phyloP scores from a whole-genome alignment of 2,797 vertebrate species.

The Artibeus jamaicensis region DNA sequence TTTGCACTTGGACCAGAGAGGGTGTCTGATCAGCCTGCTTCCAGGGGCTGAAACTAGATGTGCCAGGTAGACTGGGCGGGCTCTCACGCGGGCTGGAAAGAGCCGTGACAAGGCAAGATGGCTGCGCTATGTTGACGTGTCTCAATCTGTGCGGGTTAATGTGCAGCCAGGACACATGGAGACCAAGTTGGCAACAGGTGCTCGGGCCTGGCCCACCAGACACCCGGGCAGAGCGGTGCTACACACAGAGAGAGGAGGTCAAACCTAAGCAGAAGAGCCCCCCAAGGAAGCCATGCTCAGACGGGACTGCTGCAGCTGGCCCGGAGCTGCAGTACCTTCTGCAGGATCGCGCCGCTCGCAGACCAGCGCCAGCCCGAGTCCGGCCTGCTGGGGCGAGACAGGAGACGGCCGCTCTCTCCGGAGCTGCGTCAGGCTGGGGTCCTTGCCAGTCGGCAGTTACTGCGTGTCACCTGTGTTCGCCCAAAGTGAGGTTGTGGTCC shows the following conservation, averaged over 20 bases:
- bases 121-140: accelerated
- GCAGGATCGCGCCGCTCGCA: no score
- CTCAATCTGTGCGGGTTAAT: accelerated
- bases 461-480: background rate
- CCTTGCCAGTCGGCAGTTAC: no score
- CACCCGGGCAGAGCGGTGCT: background rate
- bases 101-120: background rate
- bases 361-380: no score
- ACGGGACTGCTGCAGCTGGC: no score
- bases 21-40: background rate
- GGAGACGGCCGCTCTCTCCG: background rate
- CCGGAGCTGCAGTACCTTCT: no score
- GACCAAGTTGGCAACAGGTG: background rate
- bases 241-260: accelerated
- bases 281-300: background rate
- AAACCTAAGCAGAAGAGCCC: background rate
- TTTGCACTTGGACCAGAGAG: background rate
- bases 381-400: no score
- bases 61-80: background rate
- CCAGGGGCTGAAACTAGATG: background rate
- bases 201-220: background rate
- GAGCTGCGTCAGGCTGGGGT: background rate
- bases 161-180: background rate
- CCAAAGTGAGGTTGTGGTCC: background rate
- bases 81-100: accelerated